Percentiles rank a stretch among this genome's conserved stretches.
phyloP scores from a whole-genome alignment of 1,140 invertebrate genomes.

The Adelges cooleyi region DNA sequence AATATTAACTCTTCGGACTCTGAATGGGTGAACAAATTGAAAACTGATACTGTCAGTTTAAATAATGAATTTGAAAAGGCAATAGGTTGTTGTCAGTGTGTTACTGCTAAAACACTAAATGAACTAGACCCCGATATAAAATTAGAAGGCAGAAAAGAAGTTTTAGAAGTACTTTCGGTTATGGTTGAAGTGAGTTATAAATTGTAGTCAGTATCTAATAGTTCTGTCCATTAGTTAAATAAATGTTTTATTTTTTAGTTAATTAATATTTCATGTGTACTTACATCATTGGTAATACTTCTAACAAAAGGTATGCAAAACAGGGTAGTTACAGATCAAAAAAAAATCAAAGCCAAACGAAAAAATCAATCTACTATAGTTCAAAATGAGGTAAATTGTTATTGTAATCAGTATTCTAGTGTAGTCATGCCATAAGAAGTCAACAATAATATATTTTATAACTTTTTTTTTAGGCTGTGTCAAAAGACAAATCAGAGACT shows the following conservation, averaged over 20 bases:
- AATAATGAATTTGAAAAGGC: not conserved
- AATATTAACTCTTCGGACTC: not conserved
- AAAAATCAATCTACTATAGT: not conserved
- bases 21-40: not conserved
- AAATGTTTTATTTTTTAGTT: not conserved
- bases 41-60: not conserved
- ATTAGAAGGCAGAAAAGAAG: constrained; percentile 28
- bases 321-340: constrained; percentile 3
- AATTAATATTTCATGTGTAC: not conserved
- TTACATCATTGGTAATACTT: not conserved
- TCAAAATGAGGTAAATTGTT: constrained; percentile 12
- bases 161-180: constrained; percentile 17
- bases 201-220: too few relatives aligned
- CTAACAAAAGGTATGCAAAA: constrained; percentile 14
- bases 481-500: constrained; percentile 8
- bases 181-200: constrained; percentile 15
- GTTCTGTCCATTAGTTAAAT: too few relatives aligned
- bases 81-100: not conserved
- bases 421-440: too few relatives aligned
- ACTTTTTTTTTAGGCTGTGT: not conserved
- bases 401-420: too few relatives aligned
- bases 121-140: constrained; percentile 4
- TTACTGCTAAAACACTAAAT: constrained; percentile 3
- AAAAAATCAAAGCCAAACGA: constrained; percentile 19
- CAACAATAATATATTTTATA: too few relatives aligned